Conservation (phyloP, 2,888 invertebrate species). For the Nephrotoma flavescens region DNA sequence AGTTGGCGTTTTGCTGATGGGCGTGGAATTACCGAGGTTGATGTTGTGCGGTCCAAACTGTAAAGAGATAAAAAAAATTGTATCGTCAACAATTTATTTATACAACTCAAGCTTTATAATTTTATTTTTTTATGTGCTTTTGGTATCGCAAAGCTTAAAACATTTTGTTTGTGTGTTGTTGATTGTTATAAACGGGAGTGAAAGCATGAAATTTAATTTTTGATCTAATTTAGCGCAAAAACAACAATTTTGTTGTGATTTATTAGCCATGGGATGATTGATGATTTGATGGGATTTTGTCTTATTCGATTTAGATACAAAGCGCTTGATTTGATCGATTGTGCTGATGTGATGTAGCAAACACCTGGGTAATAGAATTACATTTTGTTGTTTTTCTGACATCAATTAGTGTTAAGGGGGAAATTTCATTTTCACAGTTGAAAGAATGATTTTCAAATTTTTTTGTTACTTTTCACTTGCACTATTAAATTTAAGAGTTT, state of each 20-base stretch:
- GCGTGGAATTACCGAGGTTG: conserved; percentile 5
- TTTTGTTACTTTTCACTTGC: too few species aligned
- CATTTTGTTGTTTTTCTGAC: neutral
- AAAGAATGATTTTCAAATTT: too few species aligned
- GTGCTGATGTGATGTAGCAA: neutral
- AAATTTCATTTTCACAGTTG: too few species aligned
- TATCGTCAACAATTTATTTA: neutral
- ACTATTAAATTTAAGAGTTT: too few species aligned
- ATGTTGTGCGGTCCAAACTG: neutral
- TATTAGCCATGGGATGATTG: neutral
- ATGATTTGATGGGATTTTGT: neutral
- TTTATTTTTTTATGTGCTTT: neutral
- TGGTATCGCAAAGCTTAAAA: neutral
- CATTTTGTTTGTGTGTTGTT: neutral
- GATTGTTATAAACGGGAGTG: neutral
- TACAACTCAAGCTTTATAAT: neutral
- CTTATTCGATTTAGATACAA: neutral
- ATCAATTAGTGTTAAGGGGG: too few species aligned
- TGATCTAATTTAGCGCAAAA: neutral
- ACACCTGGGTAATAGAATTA: neutral
- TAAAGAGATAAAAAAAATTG: neutral
- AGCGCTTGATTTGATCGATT: neutral
- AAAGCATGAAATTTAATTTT: neutral
- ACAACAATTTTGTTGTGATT: neutral
- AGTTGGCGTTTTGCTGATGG: conserved; percentile 25